Conservation (phyloP, 2,113 vertebrate species). For the Gallinago jamesoni region DNA sequence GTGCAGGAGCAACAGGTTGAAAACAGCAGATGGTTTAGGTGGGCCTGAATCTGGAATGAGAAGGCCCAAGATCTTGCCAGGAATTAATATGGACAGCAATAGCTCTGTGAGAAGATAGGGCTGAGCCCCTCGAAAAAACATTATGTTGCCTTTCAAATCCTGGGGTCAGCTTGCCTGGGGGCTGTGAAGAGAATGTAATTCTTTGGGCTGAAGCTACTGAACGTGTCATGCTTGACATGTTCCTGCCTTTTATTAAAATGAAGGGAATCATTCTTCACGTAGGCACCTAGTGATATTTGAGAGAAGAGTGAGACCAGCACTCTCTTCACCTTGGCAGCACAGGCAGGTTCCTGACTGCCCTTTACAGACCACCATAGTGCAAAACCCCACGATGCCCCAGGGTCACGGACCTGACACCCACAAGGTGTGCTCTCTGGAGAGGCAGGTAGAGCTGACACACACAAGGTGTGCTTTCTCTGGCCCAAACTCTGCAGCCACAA, state of each 20-base stretch:
- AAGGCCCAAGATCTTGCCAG: background rate
- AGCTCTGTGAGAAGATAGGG: background rate
- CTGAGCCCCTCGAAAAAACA: background rate
- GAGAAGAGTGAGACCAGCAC: background rate
- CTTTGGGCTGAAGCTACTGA: background rate
- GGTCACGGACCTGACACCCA: background rate
- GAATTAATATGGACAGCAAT: background rate
- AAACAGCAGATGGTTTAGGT: background rate
- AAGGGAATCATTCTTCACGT: background rate
- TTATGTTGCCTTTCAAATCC: background rate
- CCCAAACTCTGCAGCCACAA: background rate
- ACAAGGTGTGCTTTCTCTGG: background rate
- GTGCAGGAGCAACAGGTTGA: background rate
- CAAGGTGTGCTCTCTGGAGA: too few species aligned
- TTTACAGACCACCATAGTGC: background rate
- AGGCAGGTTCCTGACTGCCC: background rate
- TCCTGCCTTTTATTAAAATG: background rate
- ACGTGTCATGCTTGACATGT: accelerated
- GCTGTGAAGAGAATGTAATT: background rate
- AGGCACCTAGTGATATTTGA: background rate
- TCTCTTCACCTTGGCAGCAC: background rate
- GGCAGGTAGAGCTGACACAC: too few species aligned
- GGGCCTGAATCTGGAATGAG: background rate
- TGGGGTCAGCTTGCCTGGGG: background rate
- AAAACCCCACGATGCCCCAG: background rate